Conservation (phyloP, 1,140 invertebrate genomes). For the Leucophenga varia region DNA sequence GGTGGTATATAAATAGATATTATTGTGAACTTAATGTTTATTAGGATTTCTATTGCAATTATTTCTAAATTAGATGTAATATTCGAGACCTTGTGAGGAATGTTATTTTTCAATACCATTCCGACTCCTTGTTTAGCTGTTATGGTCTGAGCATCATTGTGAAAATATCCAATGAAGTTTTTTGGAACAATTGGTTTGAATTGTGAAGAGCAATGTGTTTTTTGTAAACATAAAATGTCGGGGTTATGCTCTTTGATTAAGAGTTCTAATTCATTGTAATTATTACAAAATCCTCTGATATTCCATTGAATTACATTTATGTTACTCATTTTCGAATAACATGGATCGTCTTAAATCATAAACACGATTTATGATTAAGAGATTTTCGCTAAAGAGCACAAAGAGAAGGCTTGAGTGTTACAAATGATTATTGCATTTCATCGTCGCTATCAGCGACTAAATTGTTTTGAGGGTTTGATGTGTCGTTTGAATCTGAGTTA, state of each 20-base stretch:
- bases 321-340: too few species aligned
- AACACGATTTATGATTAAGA: too few species aligned
- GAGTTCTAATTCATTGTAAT: neutral
- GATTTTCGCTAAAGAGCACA: too few species aligned
- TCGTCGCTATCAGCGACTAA: too few species aligned
- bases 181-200: neutral
- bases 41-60: neutral
- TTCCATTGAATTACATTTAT: constrained; percentile 1
- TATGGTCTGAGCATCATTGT: neutral
- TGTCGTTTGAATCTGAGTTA: too few species aligned
- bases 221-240: neutral
- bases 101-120: too few species aligned
- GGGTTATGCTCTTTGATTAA: neutral
- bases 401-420: too few species aligned
- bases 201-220: neutral
- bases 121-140: neutral
- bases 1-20: constrained; percentile 5
- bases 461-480: too few species aligned
- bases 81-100: neutral
- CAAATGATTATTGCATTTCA: too few species aligned
- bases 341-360: too few species aligned
- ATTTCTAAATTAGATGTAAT: neutral
- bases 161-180: neutral
- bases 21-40: neutral
- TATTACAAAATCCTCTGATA: neutral